These are phyloP conservation scores for Thaumatotibia leucotreta DNA, from an alignment of 1,140 invertebrate genomes.

Conservation along the genomic window DNA sequence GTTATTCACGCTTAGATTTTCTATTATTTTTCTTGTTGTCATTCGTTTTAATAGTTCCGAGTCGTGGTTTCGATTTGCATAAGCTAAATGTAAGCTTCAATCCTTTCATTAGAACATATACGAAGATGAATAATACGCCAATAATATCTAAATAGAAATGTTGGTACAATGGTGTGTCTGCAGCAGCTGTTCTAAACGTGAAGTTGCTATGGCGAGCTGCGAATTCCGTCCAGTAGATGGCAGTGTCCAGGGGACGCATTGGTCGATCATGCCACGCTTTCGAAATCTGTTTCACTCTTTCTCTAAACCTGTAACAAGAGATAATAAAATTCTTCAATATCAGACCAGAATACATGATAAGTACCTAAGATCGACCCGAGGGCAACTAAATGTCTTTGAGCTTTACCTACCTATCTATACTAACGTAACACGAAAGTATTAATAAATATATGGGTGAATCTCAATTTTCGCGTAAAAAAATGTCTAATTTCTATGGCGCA, in stretches of 20 bases:
- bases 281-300: slow-evolving; percentile 59
- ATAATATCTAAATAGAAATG: slow-evolving; percentile 80
- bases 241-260: slow-evolving; percentile 71
- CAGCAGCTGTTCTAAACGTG: slow-evolving; percentile 76
- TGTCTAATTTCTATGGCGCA: too few relatives aligned
- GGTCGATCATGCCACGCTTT: slow-evolving; percentile 77
- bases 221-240: slow-evolving; percentile 81
- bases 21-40: neutral
- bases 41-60: neutral
- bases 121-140: neutral
- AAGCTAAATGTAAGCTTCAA: neutral
- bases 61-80: neutral
- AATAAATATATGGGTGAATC: too few relatives aligned
- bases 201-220: slow-evolving; percentile 78
- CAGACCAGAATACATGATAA: too few relatives aligned
- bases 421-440: too few relatives aligned
- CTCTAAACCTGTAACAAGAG: slow-evolving; percentile 45
- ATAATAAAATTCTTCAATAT: neutral
- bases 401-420: too few relatives aligned
- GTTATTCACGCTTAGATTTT: neutral
- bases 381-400: too few relatives aligned
- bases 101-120: neutral
- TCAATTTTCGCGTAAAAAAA: too few relatives aligned
- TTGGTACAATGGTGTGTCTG: slow-evolving; percentile 78
- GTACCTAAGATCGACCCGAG: too few relatives aligned